Evolutionary conservation across 2,797 vertebrate species (phyloP), one percentile per base, ranked within the genome.

Genomic region (Trichosurus vulpecula): DNA sequence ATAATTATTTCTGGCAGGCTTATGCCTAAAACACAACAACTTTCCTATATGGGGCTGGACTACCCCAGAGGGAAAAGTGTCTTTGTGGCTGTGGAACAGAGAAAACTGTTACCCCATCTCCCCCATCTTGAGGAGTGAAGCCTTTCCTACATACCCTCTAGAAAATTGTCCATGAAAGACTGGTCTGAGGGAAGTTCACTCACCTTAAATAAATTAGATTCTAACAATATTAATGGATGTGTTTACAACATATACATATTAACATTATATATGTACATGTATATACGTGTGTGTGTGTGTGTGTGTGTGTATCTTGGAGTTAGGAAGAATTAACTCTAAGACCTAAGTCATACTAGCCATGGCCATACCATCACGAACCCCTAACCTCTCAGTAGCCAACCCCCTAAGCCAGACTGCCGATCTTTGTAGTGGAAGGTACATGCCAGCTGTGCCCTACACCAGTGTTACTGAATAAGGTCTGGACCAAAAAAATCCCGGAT

Each of bases 121-220:
- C 56, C 92, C 95, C 51, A 61, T 92, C 95, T 93, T 97, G 90
- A 92, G 55, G 41, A 19, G 52, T 93, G 92, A 57, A 95, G 87
- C 16, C 6, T 74, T 74, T 74, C 35, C 6, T 22, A 74, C 8
- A 74, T 22, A 41, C 6, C 6, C 2, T 41, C 6, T 74, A 41
- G 66, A 74, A 74, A 41, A 74, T 41, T 41, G 66, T 74, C n/a
- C 66, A 74, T 41, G 41, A 25, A 74, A 6, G 16, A 74, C n/a
- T 41, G 66, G 2, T 74, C n/a, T 74, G n/a, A 41, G 41, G 41
- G 66, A 41, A 74, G 19, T 81, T 47, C 6, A 81, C 66, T 19
- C 19, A 81, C n/a, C 19, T 25, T 41, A n/a, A 25, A 74, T 74
- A 74, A 55, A 55, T 25, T 25, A 55, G 54, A 6, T 55, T 55